Evolutionary conservation across 2,113 vertebrate genomes (phyloP), one percentile per base, ranked within the genome.

Genomic region (Athene noctua): DNA sequence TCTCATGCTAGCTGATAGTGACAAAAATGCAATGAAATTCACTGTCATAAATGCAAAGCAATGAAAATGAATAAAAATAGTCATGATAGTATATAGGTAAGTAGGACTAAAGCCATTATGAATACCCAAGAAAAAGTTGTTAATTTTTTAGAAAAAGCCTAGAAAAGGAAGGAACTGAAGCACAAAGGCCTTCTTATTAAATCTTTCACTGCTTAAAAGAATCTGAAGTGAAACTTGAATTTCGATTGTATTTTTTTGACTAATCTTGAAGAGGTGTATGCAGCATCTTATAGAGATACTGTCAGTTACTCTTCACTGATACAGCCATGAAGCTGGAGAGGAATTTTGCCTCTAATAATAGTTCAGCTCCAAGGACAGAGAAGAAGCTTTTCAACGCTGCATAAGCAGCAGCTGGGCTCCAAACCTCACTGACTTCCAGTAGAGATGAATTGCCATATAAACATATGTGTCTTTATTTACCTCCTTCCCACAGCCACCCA

Each of bases 401-500:
- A 68, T 17, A 75, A 75, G 66, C 44, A 90, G 88, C 81, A 94
- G 23, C 40, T 90, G 63, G n/a, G 47, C 55, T 88, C 68, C 65
- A 86, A 88, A 83, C 73, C n/a, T 86, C 59, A 27, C 58, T 44
- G 59, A 65, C 49, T 95, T 83, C 59, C 82, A 90, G 68, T 30
- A n/a, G 74, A 77, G 79, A 77, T 66, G 46, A 80, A 88, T 49
- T 80, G 55, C 72, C 23, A 8, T 36, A 74, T 71, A 80, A 92
- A 80, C 42, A 74, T 74, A 86, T 61, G 86, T 80, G 59, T 40
- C 86, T 96, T 86, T 94, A 91, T 85, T 94, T 96, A 91, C 72
- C 87, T 95, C 87, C 62, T 52, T 73, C 91, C 49, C 3, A 0
- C 34, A 63, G 12, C 68, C 46, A 80, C 90, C 90, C 68, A 6